Evolutionary conservation across 2,113 vertebrate genomes (phyloP).

Genomic region (Geococcyx californianus): DNA sequence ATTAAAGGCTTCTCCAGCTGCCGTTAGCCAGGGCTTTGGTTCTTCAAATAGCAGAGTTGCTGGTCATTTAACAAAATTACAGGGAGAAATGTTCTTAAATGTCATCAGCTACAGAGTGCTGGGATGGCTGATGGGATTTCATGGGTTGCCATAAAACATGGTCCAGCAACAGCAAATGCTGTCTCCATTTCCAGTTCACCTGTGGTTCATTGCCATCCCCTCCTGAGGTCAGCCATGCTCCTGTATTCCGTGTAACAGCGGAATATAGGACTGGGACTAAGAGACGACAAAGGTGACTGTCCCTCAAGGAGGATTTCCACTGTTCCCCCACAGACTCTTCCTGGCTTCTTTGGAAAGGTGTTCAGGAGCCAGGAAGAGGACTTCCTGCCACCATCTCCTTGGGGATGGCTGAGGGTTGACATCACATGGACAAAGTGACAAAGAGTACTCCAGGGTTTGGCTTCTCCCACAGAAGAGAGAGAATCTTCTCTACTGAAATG

Average conservation of each 20-base stretch:
- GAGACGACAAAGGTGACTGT: not conserved
- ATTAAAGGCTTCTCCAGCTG: constrained; percentile 21
- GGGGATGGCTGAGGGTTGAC: not conserved
- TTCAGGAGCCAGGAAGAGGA: not conserved
- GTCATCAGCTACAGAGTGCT: not conserved
- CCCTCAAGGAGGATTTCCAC: not conserved
- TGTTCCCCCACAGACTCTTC: not conserved
- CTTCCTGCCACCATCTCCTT: not conserved
- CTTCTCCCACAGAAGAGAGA: not conserved
- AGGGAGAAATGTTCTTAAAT: not conserved
- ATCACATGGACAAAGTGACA: not conserved
- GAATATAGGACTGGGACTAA: not conserved
- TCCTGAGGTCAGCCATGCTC: not conserved
- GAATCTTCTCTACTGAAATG: not conserved
- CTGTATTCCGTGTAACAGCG: not conserved
- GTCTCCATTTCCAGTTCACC: not conserved
- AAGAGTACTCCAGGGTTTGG: not conserved
- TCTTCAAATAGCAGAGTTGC: constrained; percentile 11
- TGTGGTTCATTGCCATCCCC: not conserved
- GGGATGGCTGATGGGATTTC: not conserved
- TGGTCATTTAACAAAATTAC: constrained; percentile 17
- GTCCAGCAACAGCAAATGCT: not conserved
- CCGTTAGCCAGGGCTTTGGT: constrained; percentile 26
- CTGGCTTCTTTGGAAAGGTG: not conserved
- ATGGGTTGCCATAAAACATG: not conserved